A percentile compares a stretch with the other conserved stretches of the same genome.
These are phyloP conservation scores for Nanger granti DNA, from an alignment of 2,113 vertebrate genomes.

Conservation along the genomic window DNA sequence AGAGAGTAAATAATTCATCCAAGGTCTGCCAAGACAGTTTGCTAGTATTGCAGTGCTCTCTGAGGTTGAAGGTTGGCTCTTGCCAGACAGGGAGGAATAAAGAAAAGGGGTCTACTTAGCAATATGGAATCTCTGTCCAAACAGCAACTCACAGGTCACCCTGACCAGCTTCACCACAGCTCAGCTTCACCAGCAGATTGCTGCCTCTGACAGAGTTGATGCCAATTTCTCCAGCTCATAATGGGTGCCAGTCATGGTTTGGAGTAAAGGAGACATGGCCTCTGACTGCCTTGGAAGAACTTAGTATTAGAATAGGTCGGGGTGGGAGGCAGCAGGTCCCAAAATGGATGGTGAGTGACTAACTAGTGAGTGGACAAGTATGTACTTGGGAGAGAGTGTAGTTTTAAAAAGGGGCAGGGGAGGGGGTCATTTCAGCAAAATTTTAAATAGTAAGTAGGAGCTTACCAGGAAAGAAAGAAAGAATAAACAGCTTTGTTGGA, in stretches of 20 bases:
- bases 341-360: background rate
- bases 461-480: background rate
- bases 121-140: background rate
- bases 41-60: constrained; percentile 45
- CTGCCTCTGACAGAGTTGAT: background rate
- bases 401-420: background rate
- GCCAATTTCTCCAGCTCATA: background rate
- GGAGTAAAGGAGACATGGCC: background rate
- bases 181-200: background rate
- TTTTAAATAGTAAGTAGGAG: constrained; percentile 22
- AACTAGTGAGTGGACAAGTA: background rate
- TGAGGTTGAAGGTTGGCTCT: constrained; percentile 46
- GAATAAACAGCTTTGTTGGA: background rate
- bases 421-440: background rate
- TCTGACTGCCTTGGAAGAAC: background rate
- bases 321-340: background rate
- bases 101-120: constrained; percentile 19
- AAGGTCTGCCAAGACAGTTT: constrained; percentile 40
- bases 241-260: background rate
- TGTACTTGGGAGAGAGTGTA: background rate
- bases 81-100: constrained; percentile 43
- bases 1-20: constrained; percentile 54
- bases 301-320: background rate
- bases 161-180: background rate
- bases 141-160: background rate